Conservation (phyloP, 2,888 invertebrate species). For the Carabus problematicus region DNA sequence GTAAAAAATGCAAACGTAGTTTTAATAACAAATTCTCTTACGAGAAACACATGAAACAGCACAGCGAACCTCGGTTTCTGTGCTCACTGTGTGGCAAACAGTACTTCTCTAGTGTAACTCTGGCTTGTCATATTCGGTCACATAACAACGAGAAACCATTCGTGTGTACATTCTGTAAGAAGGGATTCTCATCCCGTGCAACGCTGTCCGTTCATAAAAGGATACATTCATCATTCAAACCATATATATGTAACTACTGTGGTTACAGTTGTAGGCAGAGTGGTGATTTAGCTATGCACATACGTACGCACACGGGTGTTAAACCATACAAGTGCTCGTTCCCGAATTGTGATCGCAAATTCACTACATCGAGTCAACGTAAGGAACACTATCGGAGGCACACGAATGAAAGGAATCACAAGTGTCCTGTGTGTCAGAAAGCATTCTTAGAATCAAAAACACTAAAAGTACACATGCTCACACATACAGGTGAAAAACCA, state of each 20-base stretch:
- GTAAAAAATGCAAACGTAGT: constrained; percentile 45
- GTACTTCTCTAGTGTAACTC: constrained; percentile 47
- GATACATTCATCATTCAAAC: constrained; percentile 48
- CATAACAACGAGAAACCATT: constrained; percentile 47
- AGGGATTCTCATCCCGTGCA: constrained; percentile 48
- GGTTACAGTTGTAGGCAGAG: constrained; percentile 47
- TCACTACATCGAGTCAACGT: constrained; percentile 48
- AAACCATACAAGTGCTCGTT: constrained; percentile 49
- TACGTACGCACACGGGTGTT: constrained; percentile 49
- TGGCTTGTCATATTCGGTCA: constrained; percentile 49
- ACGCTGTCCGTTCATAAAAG: constrained; percentile 47
- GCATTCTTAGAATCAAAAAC: constrained; percentile 47
- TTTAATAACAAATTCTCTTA: constrained; percentile 46
- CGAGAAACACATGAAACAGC: constrained; percentile 46
- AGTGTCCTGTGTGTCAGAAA: constrained; percentile 46
- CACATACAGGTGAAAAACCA: constrained; percentile 49
- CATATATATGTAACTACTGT: constrained; percentile 48
- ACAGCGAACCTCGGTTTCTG: constrained; percentile 45
- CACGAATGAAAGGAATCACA: constrained; percentile 47
- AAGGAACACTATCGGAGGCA: constrained; percentile 48
- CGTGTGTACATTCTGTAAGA: constrained; percentile 48
- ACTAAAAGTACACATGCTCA: constrained; percentile 49
- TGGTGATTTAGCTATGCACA: constrained; percentile 49
- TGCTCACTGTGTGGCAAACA: constrained; percentile 50
- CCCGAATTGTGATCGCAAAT: constrained; percentile 47